Conservation (phyloP, 2,797 vertebrate genomes). For the Chaunax sp. region DNA sequence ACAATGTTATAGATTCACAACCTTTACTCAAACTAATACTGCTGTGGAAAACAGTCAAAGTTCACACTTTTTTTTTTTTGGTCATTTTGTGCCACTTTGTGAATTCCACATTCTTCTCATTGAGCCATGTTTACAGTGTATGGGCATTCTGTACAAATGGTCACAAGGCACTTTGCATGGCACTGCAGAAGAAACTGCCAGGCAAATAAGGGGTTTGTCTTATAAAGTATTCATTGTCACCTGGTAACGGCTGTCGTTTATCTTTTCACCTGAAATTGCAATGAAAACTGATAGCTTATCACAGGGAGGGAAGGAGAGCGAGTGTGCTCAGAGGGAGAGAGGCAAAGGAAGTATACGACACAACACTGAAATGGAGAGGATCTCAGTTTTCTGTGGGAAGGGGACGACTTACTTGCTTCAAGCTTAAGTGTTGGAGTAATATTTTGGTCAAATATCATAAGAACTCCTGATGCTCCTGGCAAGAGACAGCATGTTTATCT, state of each 20-base stretch:
- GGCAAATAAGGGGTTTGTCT: constrained; percentile 91
- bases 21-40: constrained; percentile 49
- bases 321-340: constrained; percentile 60
- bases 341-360: constrained; percentile 39
- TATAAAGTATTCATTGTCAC: constrained; percentile 93
- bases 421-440: constrained; percentile 38
- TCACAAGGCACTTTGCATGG: constrained; percentile 84
- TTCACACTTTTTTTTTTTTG: constrained; percentile 14
- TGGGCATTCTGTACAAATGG: constrained; percentile 78
- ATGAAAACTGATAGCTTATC: constrained; percentile 91
- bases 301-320: constrained; percentile 73
- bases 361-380: constrained; percentile 53
- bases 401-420: constrained; percentile 55
- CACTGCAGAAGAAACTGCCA: constrained; percentile 87
- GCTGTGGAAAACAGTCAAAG: constrained; percentile 35
- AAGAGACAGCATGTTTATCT: neutral
- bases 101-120: constrained; percentile 66
- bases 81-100: constrained; percentile 34
- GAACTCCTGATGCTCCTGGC: neutral
- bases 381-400: constrained; percentile 50
- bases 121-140: constrained; percentile 70
- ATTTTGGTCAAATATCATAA: constrained; percentile 54
- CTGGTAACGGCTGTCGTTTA: constrained; percentile 89
- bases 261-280: constrained; percentile 92
- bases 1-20: constrained; percentile 48